Percentiles rank a stretch among this genome's conserved stretches.
Evolutionary conservation across 1,140 invertebrate genomes (phyloP).

Genomic region (Drosophila kohkoa): DNA sequence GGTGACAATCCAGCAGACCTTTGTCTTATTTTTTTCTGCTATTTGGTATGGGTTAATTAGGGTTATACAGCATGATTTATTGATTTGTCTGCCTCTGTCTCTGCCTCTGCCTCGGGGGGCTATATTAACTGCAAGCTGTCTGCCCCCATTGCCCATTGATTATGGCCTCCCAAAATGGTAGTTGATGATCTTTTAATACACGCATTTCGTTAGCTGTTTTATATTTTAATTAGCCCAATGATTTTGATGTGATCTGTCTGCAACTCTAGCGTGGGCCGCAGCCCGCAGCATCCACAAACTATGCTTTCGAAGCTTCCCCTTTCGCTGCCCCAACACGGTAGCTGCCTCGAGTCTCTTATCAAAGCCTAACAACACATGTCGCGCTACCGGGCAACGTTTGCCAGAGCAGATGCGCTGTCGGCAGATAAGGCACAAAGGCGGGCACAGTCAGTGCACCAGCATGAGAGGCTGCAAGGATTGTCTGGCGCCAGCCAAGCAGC

Average conservation of each 20-base stretch:
- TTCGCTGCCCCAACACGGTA: slow-evolving; percentile 19
- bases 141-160: slow-evolving; percentile 59
- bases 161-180: slow-evolving; percentile 29
- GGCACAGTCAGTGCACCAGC: background rate
- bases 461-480: slow-evolving; percentile 19
- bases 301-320: background rate
- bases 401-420: slow-evolving; percentile 49
- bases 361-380: slow-evolving; percentile 64
- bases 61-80: slow-evolving; percentile 75
- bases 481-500: slow-evolving; percentile 58
- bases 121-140: slow-evolving; percentile 51
- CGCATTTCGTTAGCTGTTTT: slow-evolving; percentile 48
- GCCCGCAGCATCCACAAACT: background rate
- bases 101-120: background rate
- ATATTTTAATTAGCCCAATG: slow-evolving; percentile 63
- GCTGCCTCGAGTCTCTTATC: slow-evolving; percentile 60
- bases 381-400: slow-evolving; percentile 64
- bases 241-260: slow-evolving; percentile 33
- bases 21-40: background rate
- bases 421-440: slow-evolving; percentile 65
- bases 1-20: slow-evolving; percentile 61
- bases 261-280: slow-evolving; percentile 12
- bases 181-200: slow-evolving; percentile 72
- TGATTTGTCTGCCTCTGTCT: slow-evolving; percentile 48
- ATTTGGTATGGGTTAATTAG: slow-evolving; percentile 68